Conservation (phyloP, 53 echinoderm and acorn worm species). For the Mesocentrotus franciscanus region DNA sequence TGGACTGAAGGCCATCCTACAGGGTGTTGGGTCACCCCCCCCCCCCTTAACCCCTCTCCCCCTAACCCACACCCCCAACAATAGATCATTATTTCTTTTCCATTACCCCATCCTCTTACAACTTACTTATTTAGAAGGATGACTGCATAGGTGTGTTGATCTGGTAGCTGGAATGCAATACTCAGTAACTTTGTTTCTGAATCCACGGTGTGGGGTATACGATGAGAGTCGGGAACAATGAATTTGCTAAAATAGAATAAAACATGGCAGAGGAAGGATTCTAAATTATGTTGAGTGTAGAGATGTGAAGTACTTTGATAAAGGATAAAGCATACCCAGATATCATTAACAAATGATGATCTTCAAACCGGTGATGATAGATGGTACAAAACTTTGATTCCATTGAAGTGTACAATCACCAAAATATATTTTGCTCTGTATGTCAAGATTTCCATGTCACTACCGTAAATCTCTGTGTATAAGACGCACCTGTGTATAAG, state of each 20-base stretch:
- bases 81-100: not conserved
- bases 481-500: no score
- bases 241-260: slow-evolving; percentile 55
- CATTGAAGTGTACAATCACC: no score
- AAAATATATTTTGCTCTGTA: no score
- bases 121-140: slow-evolving; percentile 54
- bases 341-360: not conserved
- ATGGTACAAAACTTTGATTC: not conserved
- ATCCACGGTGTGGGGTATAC: slow-evolving; percentile 53
- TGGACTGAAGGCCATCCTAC: no score
- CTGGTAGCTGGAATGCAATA: slow-evolving; percentile 62
- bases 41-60: not conserved
- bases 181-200: slow-evolving; percentile 13
- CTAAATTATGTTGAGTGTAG: not conserved
- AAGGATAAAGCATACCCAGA: not conserved
- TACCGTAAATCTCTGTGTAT: no score
- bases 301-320: not conserved
- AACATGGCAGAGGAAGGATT: not conserved
- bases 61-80: not conserved
- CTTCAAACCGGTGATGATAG: not conserved
- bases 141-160: slow-evolving; percentile 40
- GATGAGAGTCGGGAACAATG: slow-evolving; percentile 59
- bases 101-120: not conserved
- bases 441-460: no score
- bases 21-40: not conserved